phyloP scores from a whole-genome alignment of 2,888 invertebrate genomes.

The Campaea margaritaria region DNA sequence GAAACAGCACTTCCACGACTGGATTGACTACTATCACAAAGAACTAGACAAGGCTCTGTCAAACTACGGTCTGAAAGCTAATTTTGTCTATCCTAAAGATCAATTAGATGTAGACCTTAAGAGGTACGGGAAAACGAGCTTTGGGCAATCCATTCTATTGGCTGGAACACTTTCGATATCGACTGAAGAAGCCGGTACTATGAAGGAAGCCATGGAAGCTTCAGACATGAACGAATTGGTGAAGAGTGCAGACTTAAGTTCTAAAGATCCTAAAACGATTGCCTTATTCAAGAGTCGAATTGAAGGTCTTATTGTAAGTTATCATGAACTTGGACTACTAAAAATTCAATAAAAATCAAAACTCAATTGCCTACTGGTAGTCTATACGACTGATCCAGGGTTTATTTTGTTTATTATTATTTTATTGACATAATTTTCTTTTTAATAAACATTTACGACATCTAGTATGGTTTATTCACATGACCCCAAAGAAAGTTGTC shows the following conservation, averaged over 20 bases:
- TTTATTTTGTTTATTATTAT: too few species aligned
- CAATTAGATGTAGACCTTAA: constrained; percentile 49
- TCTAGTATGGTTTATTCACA: too few species aligned
- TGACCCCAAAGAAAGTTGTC: too few species aligned
- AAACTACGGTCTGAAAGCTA: constrained; percentile 45
- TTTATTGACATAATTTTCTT: too few species aligned
- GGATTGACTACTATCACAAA: constrained; percentile 51
- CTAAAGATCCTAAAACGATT: constrained; percentile 15
- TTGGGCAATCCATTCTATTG: constrained; percentile 38
- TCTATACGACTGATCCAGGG: too few species aligned
- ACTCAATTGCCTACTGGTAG: too few species aligned
- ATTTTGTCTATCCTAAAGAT: constrained; percentile 46
- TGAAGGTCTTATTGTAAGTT: constrained; percentile 41
- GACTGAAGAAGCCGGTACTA: constrained; percentile 41
- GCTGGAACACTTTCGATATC: constrained; percentile 36
- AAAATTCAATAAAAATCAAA: not conserved
- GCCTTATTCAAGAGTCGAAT: constrained; percentile 33
- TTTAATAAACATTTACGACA: too few species aligned
- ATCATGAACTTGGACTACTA: constrained; percentile 18
- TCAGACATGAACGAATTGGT: constrained; percentile 5
- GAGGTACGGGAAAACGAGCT: constrained; percentile 41
- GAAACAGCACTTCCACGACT: constrained; percentile 44
- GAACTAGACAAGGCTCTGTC: constrained; percentile 45
- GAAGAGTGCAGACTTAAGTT: not conserved
- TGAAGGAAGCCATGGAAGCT: constrained; percentile 34